These are phyloP conservation scores for Hipparchia semele DNA, from an alignment of 2,888 invertebrate species.

Conservation along the genomic window DNA sequence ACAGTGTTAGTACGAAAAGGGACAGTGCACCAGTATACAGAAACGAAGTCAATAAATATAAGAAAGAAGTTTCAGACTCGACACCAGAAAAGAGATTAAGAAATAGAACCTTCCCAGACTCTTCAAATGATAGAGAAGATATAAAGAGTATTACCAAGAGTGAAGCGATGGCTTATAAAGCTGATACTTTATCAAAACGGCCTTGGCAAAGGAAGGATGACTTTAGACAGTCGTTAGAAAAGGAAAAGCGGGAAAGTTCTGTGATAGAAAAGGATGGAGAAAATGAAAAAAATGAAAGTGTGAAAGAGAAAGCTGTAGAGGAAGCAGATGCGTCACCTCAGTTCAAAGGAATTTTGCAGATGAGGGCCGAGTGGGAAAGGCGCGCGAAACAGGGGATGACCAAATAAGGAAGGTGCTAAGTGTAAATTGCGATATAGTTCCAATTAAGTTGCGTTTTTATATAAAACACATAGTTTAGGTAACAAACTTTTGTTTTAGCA, in stretches of 20 bases:
- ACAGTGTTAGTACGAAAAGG: conserved; percentile 69
- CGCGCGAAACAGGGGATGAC: conserved; percentile 88
- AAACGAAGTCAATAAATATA: conserved; percentile 75
- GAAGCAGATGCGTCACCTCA: conserved; percentile 76
- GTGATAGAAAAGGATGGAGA: conserved; percentile 72
- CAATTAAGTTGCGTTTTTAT: conserved; percentile 32
- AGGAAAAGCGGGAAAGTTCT: conserved; percentile 69
- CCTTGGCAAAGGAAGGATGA: conserved; percentile 74
- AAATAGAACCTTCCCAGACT: conserved; percentile 78
- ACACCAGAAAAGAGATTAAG: conserved; percentile 77
- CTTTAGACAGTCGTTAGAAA: conserved; percentile 64
- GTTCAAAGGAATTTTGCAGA: conserved; percentile 89
- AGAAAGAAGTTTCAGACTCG: conserved; percentile 78
- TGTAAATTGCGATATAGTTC: conserved; percentile 48
- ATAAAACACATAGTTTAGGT: conserved; percentile 24
- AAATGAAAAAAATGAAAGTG: conserved; percentile 61
- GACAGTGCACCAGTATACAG: conserved; percentile 72
- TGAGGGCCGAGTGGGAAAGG: conserved; percentile 90
- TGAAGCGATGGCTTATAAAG: conserved; percentile 71
- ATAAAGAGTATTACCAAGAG: conserved; percentile 70
- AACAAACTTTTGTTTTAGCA: conserved; percentile 27
- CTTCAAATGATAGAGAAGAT: conserved; percentile 75
- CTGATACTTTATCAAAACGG: conserved; percentile 72
- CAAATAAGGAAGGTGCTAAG: conserved; percentile 80
- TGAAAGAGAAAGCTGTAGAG: conserved; percentile 53